These are phyloP conservation scores for Campopleginae sp. DNA, from an alignment of 2,888 invertebrate species.

Conservation along the genomic window DNA sequence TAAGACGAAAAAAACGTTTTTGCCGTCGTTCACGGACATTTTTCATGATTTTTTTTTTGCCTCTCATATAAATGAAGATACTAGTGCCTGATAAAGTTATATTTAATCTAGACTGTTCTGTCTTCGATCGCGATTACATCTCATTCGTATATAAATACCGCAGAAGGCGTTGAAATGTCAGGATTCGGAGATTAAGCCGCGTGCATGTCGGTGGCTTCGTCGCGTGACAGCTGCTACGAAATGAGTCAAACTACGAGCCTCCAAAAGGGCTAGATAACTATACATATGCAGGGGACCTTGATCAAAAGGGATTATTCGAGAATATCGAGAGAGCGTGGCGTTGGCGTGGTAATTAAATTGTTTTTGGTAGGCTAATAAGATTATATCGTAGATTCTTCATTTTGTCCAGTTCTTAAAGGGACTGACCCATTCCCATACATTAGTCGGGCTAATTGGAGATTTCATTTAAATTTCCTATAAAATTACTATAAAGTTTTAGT, in stretches of 20 bases:
- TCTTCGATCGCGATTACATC: slow-evolving; percentile 7
- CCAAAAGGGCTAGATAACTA: not conserved
- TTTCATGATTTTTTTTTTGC: not conserved
- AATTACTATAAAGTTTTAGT: not conserved
- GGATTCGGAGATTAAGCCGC: slow-evolving; percentile 29
- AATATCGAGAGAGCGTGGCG: slow-evolving; percentile 19
- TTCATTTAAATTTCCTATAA: not conserved
- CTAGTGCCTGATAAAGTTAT: slow-evolving; percentile 7
- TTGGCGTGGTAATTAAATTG: slow-evolving; percentile 28
- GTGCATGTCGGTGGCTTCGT: slow-evolving; percentile 49
- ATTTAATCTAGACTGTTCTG: slow-evolving; percentile 4
- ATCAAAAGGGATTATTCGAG: slow-evolving; percentile 42
- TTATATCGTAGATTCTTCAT: not conserved
- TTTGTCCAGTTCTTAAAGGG: not conserved
- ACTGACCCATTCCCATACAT: too few species aligned
- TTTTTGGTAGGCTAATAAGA: not conserved
- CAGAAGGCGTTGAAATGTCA: slow-evolving; percentile 15
- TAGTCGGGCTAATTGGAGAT: not conserved
- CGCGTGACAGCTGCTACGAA: slow-evolving; percentile 38
- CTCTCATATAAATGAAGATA: too few species aligned
- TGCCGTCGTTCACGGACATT: not conserved
- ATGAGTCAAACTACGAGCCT: slow-evolving; percentile 15
- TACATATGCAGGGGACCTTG: slow-evolving; percentile 14
- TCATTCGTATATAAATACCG: slow-evolving; percentile 23
- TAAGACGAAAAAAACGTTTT: not conserved